phyloP scores from a whole-genome alignment of 2,797 vertebrate genomes.

The Xiphophorus birchmanni region DNA sequence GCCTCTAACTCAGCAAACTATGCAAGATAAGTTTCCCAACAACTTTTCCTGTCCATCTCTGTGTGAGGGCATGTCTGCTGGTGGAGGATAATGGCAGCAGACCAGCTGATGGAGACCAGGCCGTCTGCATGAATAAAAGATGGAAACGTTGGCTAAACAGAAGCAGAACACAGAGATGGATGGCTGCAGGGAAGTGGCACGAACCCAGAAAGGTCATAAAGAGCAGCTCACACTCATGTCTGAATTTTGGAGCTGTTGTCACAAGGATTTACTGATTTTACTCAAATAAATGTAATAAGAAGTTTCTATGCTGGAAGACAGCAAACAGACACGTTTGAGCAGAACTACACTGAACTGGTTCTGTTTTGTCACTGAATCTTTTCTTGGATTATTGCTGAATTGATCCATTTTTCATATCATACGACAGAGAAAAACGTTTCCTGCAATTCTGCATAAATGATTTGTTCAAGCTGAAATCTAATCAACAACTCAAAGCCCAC shows the following conservation, averaged over 20 bases:
- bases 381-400: not conserved
- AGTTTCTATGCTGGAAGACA: not conserved
- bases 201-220: not conserved
- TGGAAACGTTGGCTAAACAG: constrained; percentile 8
- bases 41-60: not conserved
- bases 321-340: not conserved
- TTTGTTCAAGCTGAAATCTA: not conserved
- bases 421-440: not conserved
- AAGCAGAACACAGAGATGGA: not conserved
- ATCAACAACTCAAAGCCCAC: not conserved
- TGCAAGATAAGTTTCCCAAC: not conserved
- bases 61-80: not conserved
- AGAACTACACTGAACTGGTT: not conserved
- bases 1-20: constrained; percentile 1
- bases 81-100: constrained; percentile 16
- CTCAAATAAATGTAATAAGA: not conserved
- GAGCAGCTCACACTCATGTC: not conserved
- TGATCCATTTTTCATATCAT: not conserved
- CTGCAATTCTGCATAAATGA: not conserved
- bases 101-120: constrained; percentile 4
- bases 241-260: not conserved
- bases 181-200: not conserved
- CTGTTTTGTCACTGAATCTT: not conserved
- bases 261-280: not conserved
- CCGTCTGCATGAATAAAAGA: constrained; percentile 40